Conservation (phyloP, 2,888 invertebrate species). For the Trachelus stipa region DNA sequence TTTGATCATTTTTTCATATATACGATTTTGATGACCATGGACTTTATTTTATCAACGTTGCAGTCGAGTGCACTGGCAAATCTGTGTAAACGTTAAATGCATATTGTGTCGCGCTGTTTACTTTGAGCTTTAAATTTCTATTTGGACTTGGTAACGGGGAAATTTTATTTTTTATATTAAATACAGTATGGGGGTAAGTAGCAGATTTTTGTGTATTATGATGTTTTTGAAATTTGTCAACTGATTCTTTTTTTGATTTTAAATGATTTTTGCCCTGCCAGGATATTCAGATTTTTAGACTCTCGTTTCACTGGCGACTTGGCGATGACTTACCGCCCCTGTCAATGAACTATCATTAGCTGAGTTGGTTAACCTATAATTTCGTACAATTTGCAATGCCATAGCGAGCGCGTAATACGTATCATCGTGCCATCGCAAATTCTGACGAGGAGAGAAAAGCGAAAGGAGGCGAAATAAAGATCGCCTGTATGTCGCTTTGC, state of each 20-base stretch:
- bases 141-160: no score
- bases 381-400: not conserved
- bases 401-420: not conserved
- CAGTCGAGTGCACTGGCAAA: not conserved
- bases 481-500: not conserved
- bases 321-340: not conserved
- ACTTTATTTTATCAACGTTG: not conserved
- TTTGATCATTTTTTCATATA: not conserved
- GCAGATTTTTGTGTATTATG: no score
- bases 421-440: not conserved
- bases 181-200: no score
- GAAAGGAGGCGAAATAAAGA: not conserved
- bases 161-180: not conserved
- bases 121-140: not conserved
- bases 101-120: not conserved
- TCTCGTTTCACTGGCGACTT: not conserved
- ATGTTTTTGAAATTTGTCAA: no score
- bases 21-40: not conserved
- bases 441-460: not conserved
- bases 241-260: not conserved
- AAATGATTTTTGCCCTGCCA: not conserved
- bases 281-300: not conserved
- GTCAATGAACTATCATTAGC: not conserved
- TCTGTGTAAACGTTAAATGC: conserved; percentile 4
- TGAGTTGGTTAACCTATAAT: not conserved